Base-by-base conservation (phyloP, 2,113 vertebrate genomes). In the Probosciger aterrimus region DNA sequence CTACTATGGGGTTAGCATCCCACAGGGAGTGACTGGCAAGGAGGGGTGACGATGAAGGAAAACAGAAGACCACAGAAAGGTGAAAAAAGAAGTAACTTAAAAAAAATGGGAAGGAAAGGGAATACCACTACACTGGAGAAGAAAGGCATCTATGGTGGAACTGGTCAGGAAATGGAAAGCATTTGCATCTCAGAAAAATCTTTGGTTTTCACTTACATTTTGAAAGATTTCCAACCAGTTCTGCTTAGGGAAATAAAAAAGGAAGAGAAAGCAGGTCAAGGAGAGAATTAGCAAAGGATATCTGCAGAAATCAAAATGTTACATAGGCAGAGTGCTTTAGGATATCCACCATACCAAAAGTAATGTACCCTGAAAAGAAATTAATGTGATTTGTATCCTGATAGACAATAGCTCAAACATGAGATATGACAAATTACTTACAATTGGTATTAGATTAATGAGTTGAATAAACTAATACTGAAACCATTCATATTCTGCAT, bases 141-240 rank as follows among this genome's bases (percentile, higher is more conserved):
- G 57, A 86, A 94, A 79, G 22, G 64, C 33, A 71, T 67, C 76
- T 77, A 74, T 47, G 69, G 52, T 92, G 70, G 86, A 94, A 96
- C 86, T 95, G 93, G 82, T 92, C 80, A 94, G 86, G 86, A 96
- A 92, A 97, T 83, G 76, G 53, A 71, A 4, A 96, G 62, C 35
- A 22, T 84, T 94, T 90, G 44, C 57, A 94, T 79, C 68, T 94
- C 52, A 94, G 53, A 96, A 96, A 88, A 88, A 78, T 64, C 47
- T 92, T 78, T 94, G 69, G 14, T 67, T 93, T 94, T 93, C 93
- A 96, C 95, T 97, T 96, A 96, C 95, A 96, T 97, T 97, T 97
- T 97, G 85, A 97, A 96, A 97, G 96, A 94, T 95, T 97, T 97
- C 95, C 92, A 97, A 96, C 95, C 93, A 96, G 90, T 97, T 95